These are phyloP conservation scores for Aeoliscus strigatus DNA, from an alignment of 2,797 vertebrate genomes.

Conservation along the genomic window DNA sequence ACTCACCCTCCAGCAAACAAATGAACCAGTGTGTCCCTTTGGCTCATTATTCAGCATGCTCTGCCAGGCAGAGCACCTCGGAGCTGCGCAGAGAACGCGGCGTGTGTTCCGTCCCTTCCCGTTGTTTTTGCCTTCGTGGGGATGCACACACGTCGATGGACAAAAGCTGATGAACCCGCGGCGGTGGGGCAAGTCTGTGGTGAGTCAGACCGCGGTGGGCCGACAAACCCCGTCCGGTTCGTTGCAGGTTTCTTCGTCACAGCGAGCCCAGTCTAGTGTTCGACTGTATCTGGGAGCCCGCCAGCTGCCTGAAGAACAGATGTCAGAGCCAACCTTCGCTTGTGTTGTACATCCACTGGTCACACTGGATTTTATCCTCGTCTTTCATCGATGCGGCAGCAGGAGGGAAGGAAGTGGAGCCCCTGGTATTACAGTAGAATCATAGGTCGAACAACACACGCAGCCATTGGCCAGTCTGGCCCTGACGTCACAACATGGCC, in stretches of 20 bases:
- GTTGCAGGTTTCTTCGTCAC: constrained; percentile 3
- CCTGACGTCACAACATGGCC: constrained; percentile 35
- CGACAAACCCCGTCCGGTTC: constrained; percentile 16
- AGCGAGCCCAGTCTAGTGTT: constrained; percentile 3
- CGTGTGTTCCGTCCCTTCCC: constrained; percentile 17
- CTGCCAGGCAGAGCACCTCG: constrained; percentile 58
- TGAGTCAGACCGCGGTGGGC: constrained; percentile 58
- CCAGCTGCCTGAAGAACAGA: neutral
- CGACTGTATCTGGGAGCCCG: neutral
- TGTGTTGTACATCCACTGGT: constrained; percentile 31
- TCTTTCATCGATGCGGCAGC: constrained; percentile 44
- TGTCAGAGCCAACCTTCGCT: constrained; percentile 8
- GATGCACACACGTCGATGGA: constrained; percentile 32
- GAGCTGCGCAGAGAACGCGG: constrained; percentile 48
- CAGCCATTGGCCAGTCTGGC: constrained; percentile 53
- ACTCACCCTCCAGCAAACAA: constrained; percentile 96
- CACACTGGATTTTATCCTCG: constrained; percentile 25
- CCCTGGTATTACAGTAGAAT: constrained; percentile 67
- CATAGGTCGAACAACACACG: constrained; percentile 52
- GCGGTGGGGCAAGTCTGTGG: constrained; percentile 38
- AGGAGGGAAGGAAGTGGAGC: constrained; percentile 34
- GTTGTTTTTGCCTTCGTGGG: constrained; percentile 12
- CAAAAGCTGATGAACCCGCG: constrained; percentile 25
- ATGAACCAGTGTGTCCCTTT: constrained; percentile 95
- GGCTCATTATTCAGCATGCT: constrained; percentile 91